Conservation (phyloP, 2,113 vertebrate species). For the Oryzias celebensis region DNA sequence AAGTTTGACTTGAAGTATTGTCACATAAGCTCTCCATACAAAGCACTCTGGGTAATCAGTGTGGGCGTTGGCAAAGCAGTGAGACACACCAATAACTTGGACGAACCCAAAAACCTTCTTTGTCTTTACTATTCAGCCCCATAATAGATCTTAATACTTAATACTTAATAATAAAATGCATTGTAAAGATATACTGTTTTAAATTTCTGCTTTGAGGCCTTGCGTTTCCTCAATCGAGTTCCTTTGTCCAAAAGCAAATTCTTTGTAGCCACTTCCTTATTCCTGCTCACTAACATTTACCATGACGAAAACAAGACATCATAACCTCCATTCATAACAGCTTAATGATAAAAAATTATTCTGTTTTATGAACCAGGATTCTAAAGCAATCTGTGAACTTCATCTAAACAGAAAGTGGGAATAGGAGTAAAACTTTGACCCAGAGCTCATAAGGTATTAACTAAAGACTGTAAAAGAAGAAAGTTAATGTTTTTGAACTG, state of each 20-base stretch:
- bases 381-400: too few relatives aligned
- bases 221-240: too few relatives aligned
- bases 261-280: neutral
- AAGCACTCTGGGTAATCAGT: neutral
- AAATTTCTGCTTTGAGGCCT: too few relatives aligned
- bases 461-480: too few relatives aligned
- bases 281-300: neutral
- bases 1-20: slow-evolving; percentile 11
- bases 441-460: too few relatives aligned
- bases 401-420: too few relatives aligned
- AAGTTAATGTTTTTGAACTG: too few relatives aligned
- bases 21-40: slow-evolving; percentile 26
- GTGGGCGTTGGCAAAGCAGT: slow-evolving; percentile 10
- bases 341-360: too few relatives aligned
- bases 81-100: slow-evolving; percentile 37
- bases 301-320: neutral
- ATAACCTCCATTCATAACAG: neutral
- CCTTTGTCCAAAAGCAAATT: neutral
- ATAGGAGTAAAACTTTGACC: too few relatives aligned
- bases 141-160: neutral
- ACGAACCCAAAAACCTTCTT: slow-evolving; percentile 9
- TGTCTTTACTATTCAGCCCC: neutral
- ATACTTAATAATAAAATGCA: too few relatives aligned
- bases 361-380: too few relatives aligned
- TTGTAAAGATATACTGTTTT: too few relatives aligned